Evolutionary conservation across 2,113 vertebrate species (phyloP).

Genomic region (Oenanthe melanoleuca): DNA sequence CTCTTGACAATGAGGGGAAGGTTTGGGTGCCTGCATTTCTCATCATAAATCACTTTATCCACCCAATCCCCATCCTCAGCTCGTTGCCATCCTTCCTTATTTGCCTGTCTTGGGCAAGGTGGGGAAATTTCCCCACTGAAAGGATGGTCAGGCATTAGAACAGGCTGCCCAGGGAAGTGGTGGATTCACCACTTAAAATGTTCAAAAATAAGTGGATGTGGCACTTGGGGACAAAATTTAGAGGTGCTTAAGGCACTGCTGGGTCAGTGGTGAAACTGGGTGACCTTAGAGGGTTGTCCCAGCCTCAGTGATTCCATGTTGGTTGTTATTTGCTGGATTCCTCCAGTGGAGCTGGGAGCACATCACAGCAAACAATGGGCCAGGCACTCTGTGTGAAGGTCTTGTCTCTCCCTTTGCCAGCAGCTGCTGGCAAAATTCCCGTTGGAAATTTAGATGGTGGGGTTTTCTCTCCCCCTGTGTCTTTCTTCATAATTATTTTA

Average conservation of each 20-base stretch:
- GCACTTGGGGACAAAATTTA: neutral
- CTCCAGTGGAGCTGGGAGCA: neutral
- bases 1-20: fast-evolving
- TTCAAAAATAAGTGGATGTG: neutral
- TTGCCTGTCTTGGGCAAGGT: neutral
- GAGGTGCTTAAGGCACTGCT: neutral
- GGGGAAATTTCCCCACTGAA: neutral
- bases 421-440: neutral
- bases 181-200: neutral
- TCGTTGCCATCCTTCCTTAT: fast-evolving
- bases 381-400: neutral
- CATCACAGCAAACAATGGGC: fast-evolving
- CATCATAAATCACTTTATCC: fast-evolving
- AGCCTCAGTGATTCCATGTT: neutral
- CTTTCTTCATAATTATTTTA: neutral
- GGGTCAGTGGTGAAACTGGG: neutral
- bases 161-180: neutral
- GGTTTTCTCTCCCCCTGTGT: fast-evolving
- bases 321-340: neutral
- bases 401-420: neutral
- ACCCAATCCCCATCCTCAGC: fast-evolving
- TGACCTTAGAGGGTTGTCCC: neutral
- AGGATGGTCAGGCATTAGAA: neutral
- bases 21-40: neutral
- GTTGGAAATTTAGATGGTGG: neutral